Conservation (phyloP, 1,140 invertebrate genomes). For the Daktulosphaira vitifoliae region DNA sequence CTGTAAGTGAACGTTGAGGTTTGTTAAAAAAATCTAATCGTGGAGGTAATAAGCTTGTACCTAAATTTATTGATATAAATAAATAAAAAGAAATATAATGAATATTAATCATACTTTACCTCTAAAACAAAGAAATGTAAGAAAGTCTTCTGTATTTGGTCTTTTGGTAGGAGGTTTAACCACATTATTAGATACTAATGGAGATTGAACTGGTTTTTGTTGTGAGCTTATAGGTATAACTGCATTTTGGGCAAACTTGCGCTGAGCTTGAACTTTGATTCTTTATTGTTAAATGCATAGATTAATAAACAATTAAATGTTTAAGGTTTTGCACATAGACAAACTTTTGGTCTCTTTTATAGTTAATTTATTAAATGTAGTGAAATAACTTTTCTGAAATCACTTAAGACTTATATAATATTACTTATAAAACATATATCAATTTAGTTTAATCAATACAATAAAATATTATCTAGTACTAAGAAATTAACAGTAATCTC, state of each 20-base stretch:
- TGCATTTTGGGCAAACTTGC: slow-evolving; percentile 78
- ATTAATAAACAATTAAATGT: slow-evolving; percentile 5
- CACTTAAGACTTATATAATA: too few relatives aligned
- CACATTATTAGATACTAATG: slow-evolving; percentile 41
- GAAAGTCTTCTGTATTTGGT: slow-evolving; percentile 82
- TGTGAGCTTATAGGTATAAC: slow-evolving; percentile 52
- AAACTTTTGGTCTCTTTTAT: too few relatives aligned
- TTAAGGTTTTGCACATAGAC: too few relatives aligned
- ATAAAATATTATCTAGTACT: too few relatives aligned
- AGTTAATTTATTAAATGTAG: too few relatives aligned
- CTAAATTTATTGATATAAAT: slow-evolving; percentile 41
- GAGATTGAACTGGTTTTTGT: slow-evolving; percentile 42
- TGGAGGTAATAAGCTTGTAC: slow-evolving; percentile 61
- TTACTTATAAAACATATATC: too few relatives aligned
- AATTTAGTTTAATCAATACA: too few relatives aligned
- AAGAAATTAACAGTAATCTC: too few relatives aligned
- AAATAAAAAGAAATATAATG: slow-evolving; percentile 7
- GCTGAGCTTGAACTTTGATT: slow-evolving; percentile 74
- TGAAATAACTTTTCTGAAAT: too few relatives aligned
- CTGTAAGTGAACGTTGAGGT: slow-evolving; percentile 25
- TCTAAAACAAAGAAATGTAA: slow-evolving; percentile 80
- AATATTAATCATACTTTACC: slow-evolving; percentile 47
- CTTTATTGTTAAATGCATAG: too few relatives aligned
- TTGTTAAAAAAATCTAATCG: slow-evolving; percentile 65
- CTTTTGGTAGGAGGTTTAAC: slow-evolving; percentile 14